phyloP scores from a whole-genome alignment of 2,797 vertebrate genomes.

The Eremophila alpestris region DNA sequence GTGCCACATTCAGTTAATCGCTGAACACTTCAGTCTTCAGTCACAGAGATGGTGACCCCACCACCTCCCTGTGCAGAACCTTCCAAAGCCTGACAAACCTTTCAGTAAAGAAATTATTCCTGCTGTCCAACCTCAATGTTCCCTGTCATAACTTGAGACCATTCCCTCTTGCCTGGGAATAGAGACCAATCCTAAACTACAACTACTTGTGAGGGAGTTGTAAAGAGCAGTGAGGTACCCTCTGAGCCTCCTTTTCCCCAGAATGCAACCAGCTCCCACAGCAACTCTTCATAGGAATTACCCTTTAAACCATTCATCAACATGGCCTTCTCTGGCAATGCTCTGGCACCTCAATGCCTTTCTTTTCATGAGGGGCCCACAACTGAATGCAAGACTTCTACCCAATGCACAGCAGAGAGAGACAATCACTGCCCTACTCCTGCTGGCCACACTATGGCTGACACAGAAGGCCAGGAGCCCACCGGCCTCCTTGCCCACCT shows the following conservation, averaged over 20 bases:
- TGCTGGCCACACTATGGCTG: background rate
- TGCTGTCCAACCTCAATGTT: background rate
- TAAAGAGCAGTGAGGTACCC: background rate
- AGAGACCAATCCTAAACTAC: background rate
- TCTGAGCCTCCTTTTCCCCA: background rate
- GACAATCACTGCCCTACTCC: background rate
- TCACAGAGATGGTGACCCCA: background rate
- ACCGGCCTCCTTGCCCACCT: rapidly evolving
- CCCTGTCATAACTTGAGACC: background rate
- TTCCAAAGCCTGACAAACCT: background rate
- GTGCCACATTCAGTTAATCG: background rate
- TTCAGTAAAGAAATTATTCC: background rate
- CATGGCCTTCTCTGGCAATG: background rate
- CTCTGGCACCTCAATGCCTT: background rate
- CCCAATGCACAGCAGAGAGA: background rate
- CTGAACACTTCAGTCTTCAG: background rate
- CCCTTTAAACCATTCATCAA: background rate
- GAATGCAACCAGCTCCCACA: background rate
- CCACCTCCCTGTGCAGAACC: background rate
- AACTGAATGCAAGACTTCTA: background rate
- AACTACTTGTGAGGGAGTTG: background rate
- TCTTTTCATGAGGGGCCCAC: background rate
- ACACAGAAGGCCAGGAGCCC: background rate
- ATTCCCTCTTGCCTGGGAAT: background rate
- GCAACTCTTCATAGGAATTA: background rate